Evolutionary conservation across 2,888 invertebrate genomes (phyloP).

Genomic region (Orthosia cruda): DNA sequence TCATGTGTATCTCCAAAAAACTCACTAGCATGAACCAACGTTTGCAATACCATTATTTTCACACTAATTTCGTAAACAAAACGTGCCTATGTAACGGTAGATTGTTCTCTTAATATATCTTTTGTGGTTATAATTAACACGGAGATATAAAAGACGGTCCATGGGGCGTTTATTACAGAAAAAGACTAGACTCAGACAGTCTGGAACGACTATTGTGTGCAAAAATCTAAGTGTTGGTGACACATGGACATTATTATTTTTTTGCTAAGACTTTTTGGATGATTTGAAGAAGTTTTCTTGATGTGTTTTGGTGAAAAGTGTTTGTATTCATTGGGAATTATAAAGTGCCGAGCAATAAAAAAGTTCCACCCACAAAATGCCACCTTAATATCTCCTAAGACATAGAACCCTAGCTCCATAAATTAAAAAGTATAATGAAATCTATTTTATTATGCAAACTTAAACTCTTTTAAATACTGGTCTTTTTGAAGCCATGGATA

Average conservation of each 20-base stretch:
- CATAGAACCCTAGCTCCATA: too few species aligned
- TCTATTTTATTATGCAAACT: too few species aligned
- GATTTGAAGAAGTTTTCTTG: neutral
- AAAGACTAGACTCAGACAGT: constrained; percentile 40
- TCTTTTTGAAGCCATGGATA: too few species aligned
- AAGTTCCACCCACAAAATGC: too few species aligned
- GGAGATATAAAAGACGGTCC: constrained; percentile 34
- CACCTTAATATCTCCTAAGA: too few species aligned
- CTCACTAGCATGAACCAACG: neutral
- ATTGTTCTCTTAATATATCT: constrained; percentile 44
- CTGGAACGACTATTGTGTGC: constrained; percentile 17
- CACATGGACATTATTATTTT: neutral
- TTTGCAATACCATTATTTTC: constrained; percentile 9
- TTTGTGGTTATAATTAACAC: constrained; percentile 54
- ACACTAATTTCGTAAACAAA: constrained; percentile 35
- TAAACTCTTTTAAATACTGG: too few species aligned
- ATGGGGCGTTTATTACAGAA: constrained; percentile 52
- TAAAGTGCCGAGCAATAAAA: too few species aligned
- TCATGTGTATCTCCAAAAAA: neutral
- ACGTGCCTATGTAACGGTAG: neutral
- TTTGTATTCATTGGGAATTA: too few species aligned
- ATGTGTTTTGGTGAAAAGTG: neutral
- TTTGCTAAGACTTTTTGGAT: neutral
- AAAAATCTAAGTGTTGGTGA: constrained; percentile 13
- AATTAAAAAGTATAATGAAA: too few species aligned